A percentile compares a stretch with the other conserved stretches of the same genome.
Evolutionary conservation across 1,140 invertebrate genomes (phyloP).

Genomic region (Phortica variegata): DNA sequence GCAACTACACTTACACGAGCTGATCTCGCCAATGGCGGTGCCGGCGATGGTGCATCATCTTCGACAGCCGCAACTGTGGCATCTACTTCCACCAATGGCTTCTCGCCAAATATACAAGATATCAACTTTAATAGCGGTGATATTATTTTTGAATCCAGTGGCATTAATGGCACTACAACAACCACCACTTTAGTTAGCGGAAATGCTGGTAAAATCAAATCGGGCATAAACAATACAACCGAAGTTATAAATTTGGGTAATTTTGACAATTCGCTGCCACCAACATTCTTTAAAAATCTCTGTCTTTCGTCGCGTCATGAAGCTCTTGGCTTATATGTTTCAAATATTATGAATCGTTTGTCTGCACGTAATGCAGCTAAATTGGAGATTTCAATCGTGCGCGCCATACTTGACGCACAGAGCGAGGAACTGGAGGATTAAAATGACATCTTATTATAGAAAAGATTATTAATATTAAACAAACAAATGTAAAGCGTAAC

Average conservation of each 20-base stretch:
- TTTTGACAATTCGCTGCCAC: slow-evolving; percentile 47
- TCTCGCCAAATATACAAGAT: slow-evolving; percentile 46
- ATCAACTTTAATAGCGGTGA: slow-evolving; percentile 47
- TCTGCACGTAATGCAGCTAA: slow-evolving; percentile 38
- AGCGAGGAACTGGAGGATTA: slow-evolving; percentile 46
- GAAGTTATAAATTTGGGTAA: slow-evolving; percentile 52
- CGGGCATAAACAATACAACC: slow-evolving; percentile 14
- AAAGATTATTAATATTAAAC: too few species aligned
- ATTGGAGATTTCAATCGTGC: slow-evolving; percentile 45
- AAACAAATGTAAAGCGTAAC: too few species aligned
- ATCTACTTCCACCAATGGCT: slow-evolving; percentile 48
- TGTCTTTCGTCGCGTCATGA: slow-evolving; percentile 52
- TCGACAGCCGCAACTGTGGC: slow-evolving; percentile 43
- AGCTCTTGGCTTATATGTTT: slow-evolving; percentile 46
- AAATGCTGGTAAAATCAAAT: background rate
- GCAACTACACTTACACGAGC: slow-evolving; percentile 10
- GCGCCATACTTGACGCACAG: slow-evolving; percentile 48
- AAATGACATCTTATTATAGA: too few species aligned
- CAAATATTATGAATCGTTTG: slow-evolving; percentile 52
- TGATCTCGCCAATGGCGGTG: slow-evolving; percentile 19
- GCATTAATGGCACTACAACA: slow-evolving; percentile 14
- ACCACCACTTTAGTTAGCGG: slow-evolving; percentile 10
- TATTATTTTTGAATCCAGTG: slow-evolving; percentile 44
- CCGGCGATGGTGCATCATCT: slow-evolving; percentile 25
- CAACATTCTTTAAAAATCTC: slow-evolving; percentile 53